Percentiles rank a stretch among this genome's conserved stretches.
Conservation (phyloP, 1,140 invertebrate species). For the Hypothenemus hampei region DNA sequence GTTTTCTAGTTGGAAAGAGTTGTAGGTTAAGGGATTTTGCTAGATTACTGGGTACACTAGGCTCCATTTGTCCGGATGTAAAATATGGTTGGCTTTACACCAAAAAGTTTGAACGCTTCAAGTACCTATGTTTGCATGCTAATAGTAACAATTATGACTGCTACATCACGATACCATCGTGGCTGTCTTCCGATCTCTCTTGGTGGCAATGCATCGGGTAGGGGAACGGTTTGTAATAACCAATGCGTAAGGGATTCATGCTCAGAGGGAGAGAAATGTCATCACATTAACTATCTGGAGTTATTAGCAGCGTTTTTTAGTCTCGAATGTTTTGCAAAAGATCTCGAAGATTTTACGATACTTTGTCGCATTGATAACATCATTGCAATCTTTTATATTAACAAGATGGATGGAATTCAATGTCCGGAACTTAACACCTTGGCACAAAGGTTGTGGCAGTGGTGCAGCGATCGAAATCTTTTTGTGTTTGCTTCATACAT, state of each 20-base stretch:
- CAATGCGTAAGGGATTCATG: constrained; percentile 30
- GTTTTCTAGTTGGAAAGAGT: background rate
- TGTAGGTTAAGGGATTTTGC: constrained; percentile 1
- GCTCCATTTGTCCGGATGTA: constrained; percentile 3
- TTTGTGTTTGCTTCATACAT: constrained; percentile 34
- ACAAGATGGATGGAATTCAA: constrained; percentile 34
- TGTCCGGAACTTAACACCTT: constrained; percentile 25
- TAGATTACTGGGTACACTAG: background rate
- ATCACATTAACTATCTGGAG: too few relatives aligned
- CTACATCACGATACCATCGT: background rate
- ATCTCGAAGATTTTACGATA: constrained; percentile 8
- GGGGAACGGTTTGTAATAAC: background rate
- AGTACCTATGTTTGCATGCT: background rate
- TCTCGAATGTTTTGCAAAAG: constrained; percentile 6
- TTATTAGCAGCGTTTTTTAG: too few relatives aligned
- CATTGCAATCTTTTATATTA: constrained; percentile 30
- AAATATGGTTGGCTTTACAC: constrained; percentile 4
- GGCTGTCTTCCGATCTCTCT: constrained; percentile 23
- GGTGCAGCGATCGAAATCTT: constrained; percentile 31
- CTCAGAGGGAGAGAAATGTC: too few relatives aligned
- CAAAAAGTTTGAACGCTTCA: background rate
- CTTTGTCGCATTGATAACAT: constrained; percentile 1
- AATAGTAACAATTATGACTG: background rate
- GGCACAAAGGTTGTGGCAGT: constrained; percentile 28
- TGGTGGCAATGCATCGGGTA: constrained; percentile 22